Conservation (phyloP, 2,888 invertebrate genomes). For the Choreutis nemorana region DNA sequence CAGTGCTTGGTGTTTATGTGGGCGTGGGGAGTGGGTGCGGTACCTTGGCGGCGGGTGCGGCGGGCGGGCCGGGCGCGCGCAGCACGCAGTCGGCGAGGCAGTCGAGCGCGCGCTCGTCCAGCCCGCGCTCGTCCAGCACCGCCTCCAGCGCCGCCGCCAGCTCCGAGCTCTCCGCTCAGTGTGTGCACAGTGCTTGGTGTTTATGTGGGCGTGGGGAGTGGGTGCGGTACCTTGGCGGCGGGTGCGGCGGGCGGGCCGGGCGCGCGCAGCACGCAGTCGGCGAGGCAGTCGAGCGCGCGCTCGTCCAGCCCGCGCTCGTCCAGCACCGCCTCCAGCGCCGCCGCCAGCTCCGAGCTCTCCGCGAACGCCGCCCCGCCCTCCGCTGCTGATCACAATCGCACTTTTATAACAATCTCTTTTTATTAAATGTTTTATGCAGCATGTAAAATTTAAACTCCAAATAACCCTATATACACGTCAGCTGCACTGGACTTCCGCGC, state of each 20-base stretch:
- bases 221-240: not conserved
- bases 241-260: not conserved
- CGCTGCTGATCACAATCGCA: slow-evolving; percentile 28
- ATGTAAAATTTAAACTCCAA: too few relatives aligned
- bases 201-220: not conserved
- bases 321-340: slow-evolving; percentile 76
- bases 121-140: slow-evolving; percentile 66
- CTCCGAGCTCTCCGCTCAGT: slow-evolving; percentile 91
- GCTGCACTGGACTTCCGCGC: too few relatives aligned
- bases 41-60: too few relatives aligned
- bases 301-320: slow-evolving; percentile 61
- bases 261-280: slow-evolving; percentile 33
- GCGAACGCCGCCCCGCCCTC: slow-evolving; percentile 69
- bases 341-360: slow-evolving; percentile 88
- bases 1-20: too few relatives aligned
- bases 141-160: slow-evolving; percentile 83
- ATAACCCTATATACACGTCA: too few relatives aligned
- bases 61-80: too few relatives aligned
- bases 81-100: slow-evolving; percentile 57
- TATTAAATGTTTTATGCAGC: not conserved
- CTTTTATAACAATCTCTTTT: not conserved
- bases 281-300: slow-evolving; percentile 52
- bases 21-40: too few relatives aligned
- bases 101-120: slow-evolving; percentile 46
- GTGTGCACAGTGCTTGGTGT: too few relatives aligned